These are phyloP conservation scores for Erebia epiphron DNA, from an alignment of 2,888 invertebrate species.

Conservation along the genomic window DNA sequence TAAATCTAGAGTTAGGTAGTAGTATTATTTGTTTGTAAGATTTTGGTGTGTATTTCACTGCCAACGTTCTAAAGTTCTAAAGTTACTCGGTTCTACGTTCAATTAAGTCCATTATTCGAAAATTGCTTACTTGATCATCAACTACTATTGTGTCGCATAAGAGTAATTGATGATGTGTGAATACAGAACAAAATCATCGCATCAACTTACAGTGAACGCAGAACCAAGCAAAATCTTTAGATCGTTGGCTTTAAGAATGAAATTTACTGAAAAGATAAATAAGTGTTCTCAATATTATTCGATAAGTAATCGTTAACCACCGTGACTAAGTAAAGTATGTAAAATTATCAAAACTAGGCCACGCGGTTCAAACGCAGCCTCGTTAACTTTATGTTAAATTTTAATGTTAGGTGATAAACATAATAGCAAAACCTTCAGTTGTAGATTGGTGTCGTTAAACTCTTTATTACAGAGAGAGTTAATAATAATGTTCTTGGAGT, in stretches of 20 bases:
- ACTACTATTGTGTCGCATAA: neutral
- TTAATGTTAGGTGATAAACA: neutral
- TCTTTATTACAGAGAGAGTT: neutral
- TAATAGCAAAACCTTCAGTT: neutral
- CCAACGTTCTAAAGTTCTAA: neutral
- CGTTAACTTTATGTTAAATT: slow-evolving; percentile 5
- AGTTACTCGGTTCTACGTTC: neutral
- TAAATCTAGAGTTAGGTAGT: neutral
- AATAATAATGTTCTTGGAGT: no score
- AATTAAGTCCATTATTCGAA: neutral
- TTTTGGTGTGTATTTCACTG: neutral
- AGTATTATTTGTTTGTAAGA: neutral
- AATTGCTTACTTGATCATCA: neutral
- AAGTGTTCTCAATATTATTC: slow-evolving; percentile 15
- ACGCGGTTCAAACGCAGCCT: neutral
- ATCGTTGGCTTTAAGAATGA: neutral
- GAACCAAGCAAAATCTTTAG: neutral
- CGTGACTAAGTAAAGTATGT: slow-evolving; percentile 2
- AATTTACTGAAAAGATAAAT: neutral
- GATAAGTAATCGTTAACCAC: slow-evolving; percentile 17
- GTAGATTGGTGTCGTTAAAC: neutral
- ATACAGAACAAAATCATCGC: neutral
- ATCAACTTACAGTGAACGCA: neutral
- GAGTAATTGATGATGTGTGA: neutral
- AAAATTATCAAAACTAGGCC: slow-evolving; percentile 13